Percentiles rank a stretch among this genome's conserved stretches.
Evolutionary conservation across 2,888 invertebrate genomes (phyloP).

Genomic region (Drosophila affinis): DNA sequence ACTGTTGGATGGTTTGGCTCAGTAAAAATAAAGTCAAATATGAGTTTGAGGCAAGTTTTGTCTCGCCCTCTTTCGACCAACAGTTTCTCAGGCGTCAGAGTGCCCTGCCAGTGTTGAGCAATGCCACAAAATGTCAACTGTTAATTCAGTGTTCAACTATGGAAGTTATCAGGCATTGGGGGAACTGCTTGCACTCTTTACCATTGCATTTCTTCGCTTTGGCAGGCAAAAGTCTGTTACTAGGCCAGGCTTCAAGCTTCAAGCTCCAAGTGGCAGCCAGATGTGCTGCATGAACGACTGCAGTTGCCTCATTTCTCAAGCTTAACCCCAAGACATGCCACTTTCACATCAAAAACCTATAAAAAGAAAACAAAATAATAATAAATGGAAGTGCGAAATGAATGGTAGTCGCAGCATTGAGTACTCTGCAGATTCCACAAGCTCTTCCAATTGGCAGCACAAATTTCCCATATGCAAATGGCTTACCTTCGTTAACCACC

Average conservation of each 20-base stretch:
- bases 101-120: neutral
- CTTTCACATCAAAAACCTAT: conserved; percentile 24
- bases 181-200: neutral
- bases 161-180: too few relatives aligned
- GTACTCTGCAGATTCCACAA: neutral
- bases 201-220: neutral
- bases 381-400: neutral
- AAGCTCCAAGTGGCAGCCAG: neutral
- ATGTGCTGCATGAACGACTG: neutral
- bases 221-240: neutral
- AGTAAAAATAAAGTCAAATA: too few relatives aligned
- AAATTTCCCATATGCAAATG: too few relatives aligned
- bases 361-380: neutral
- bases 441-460: too few relatives aligned
- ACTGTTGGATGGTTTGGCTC: too few relatives aligned
- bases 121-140: neutral
- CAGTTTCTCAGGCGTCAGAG: too few relatives aligned
- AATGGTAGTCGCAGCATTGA: neutral
- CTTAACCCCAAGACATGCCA: conserved; percentile 16
- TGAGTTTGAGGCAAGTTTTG: too few relatives aligned
- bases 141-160: too few relatives aligned
- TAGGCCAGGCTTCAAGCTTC: conserved; percentile 7
- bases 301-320: conserved; percentile 11
- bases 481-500: too few relatives aligned
- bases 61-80: too few relatives aligned